These are phyloP conservation scores for Zaprionus obscuricornis DNA, from an alignment of 2,888 invertebrate species.

Conservation along the genomic window DNA sequence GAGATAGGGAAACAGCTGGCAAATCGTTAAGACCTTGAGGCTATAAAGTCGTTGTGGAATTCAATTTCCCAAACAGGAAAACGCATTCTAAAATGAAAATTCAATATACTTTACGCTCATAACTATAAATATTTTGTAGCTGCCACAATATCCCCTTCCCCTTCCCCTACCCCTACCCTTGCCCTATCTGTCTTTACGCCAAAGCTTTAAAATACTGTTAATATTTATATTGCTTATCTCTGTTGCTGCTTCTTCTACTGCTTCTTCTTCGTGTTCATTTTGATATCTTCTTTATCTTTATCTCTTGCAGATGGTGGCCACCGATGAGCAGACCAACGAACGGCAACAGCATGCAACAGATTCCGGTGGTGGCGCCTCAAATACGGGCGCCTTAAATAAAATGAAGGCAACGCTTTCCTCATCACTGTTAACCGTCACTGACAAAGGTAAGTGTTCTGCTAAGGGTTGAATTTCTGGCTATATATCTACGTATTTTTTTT, in stretches of 20 bases:
- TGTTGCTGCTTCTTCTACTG: conserved; percentile 1
- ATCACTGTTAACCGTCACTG: conserved; percentile 91
- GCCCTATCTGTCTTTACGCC: too few relatives aligned
- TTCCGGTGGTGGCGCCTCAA: conserved; percentile 83
- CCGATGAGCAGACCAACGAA: conserved; percentile 87
- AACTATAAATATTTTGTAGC: conserved; percentile 57
- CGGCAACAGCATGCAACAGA: conserved; percentile 83
- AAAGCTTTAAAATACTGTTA: conserved; percentile 50
- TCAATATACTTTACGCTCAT: conserved; percentile 42
- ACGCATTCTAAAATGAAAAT: conserved; percentile 27
- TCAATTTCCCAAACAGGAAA: conserved; percentile 21
- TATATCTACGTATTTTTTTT: not conserved
- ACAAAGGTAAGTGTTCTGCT: conserved; percentile 87
- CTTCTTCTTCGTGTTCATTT: too few relatives aligned
- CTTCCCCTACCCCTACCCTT: too few relatives aligned
- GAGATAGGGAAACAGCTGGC: conserved; percentile 38
- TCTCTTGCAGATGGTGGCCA: conserved; percentile 90
- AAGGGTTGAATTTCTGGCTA: not conserved
- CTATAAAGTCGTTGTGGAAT: conserved; percentile 29
- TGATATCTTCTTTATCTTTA: not conserved
- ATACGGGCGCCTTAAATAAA: conserved; percentile 88
- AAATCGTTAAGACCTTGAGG: conserved; percentile 18
- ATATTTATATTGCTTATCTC: conserved; percentile 35
- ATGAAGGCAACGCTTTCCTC: conserved; percentile 92
- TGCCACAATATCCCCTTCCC: conserved; percentile 51